Base-by-base conservation (phyloP, 2,888 invertebrate species). In the Cybosia mesomella region DNA sequence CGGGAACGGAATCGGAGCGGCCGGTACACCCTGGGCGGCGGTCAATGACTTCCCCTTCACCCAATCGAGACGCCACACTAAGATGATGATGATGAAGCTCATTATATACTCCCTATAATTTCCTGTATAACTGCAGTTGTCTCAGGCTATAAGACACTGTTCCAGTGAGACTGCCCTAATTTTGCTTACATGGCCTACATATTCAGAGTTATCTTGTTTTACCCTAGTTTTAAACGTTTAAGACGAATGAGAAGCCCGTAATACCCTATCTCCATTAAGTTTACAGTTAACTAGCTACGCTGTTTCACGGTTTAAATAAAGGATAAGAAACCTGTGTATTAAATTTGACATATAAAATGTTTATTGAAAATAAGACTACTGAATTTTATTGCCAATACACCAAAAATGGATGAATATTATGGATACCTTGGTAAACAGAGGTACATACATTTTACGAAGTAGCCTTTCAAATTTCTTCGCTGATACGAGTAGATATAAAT, bases 391-490 rank as follows among this genome's bases (percentile, higher is more conserved):
- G 70, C 73, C 74, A 77, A 71, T 79, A 75, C 72, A 67, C 58
- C 67, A 79, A 72, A 71, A 77, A 58, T 58, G 24, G 49, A 77
- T 77, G 70, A 73, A 73, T 74, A 67, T 74, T 79, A 74, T 75
- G 70, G 75, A 71, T 74, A 71, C 75, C 66, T 73, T 74, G 71
- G 77, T 70, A 80, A 73, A 75, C 70, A 75, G 75, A 74, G 71
- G 73, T 77, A 61, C 64, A 74, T 75, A 80, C 66, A 76, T 80
- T 83, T 82, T 80, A 82, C 75, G 78, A 81, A 76, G 71, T 70
- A 78, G 70, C 76, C 80, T 83, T 81, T 80, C 75, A 79, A 84
- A 85, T 85, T 81, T 82, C 80, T 82, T 78, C 75, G 72, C 70
- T 71, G 70, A 74, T 74, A 77, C 74, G 75, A 72, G 70, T 72